Conservation (phyloP, 2,113 vertebrate genomes). For the Meleagris gallopavo region DNA sequence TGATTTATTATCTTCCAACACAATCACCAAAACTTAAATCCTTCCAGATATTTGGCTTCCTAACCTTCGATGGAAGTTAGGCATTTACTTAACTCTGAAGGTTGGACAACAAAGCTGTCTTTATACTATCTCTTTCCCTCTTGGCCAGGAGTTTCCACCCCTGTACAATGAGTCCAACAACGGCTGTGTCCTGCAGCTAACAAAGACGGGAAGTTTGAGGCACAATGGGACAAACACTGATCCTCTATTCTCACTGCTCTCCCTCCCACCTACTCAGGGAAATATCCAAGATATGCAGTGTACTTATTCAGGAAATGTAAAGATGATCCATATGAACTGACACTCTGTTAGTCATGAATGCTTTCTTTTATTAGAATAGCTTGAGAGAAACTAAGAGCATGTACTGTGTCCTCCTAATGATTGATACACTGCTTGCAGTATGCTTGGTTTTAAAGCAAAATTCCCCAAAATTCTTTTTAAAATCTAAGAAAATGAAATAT, state of each 20-base stretch:
- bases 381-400: conserved; percentile 23
- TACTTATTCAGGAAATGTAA: background rate
- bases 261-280: background rate
- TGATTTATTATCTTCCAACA: background rate
- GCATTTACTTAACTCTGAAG: background rate
- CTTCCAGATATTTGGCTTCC: background rate
- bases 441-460: background rate
- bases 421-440: background rate
- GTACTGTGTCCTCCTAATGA: conserved; percentile 26
- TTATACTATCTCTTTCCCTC: background rate
- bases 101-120: background rate
- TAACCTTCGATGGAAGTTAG: background rate
- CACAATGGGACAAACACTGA: background rate
- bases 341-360: background rate
- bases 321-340: background rate
- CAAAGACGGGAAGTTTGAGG: background rate
- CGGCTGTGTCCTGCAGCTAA: background rate
- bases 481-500: background rate
- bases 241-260: background rate
- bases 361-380: conserved; percentile 12
- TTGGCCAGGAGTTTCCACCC: background rate
- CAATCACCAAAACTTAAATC: background rate
- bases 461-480: conserved; percentile 10
- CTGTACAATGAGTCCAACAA: background rate
- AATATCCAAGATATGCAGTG: background rate